These are phyloP conservation scores for Cecropterus lyciades DNA, from an alignment of 1,140 invertebrate species.

Conservation along the genomic window DNA sequence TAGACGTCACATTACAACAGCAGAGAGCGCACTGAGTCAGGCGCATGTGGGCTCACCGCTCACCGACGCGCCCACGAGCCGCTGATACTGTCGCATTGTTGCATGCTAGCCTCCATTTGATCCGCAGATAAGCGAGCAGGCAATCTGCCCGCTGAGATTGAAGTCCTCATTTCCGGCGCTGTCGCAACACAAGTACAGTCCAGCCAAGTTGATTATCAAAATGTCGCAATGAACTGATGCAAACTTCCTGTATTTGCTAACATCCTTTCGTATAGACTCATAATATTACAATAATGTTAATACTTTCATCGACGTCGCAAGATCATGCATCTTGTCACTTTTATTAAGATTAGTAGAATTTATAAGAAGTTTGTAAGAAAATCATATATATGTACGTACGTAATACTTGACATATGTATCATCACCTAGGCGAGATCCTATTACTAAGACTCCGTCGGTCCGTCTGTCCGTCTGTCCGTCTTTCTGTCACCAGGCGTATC, in stretches of 20 bases:
- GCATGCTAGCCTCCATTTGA: constrained; percentile 8
- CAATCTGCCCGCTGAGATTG: constrained; percentile 17
- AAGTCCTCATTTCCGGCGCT: constrained; percentile 13
- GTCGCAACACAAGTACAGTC: too few species aligned
- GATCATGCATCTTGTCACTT: background rate
- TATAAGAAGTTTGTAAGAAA: background rate
- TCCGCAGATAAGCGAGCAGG: constrained; percentile 17
- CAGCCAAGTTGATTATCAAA: too few species aligned
- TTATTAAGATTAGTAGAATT: background rate
- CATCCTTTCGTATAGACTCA: background rate
- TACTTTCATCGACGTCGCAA: background rate
- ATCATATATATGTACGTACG: too few species aligned
- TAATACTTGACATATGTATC: too few species aligned
- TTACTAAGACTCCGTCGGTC: too few species aligned
- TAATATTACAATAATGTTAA: background rate
- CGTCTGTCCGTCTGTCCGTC: too few species aligned
- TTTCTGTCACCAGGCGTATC: too few species aligned
- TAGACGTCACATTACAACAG: too few species aligned
- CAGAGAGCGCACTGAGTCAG: constrained; percentile 43
- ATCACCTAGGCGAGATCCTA: too few species aligned
- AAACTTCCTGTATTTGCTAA: background rate
- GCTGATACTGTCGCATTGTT: constrained; percentile 16
- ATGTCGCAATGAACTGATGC: background rate
- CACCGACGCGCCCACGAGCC: constrained; percentile 42
- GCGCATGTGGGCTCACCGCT: constrained; percentile 43